These are phyloP conservation scores for Hassar affinis DNA, from an alignment of 2,113 vertebrate species.

Conservation along the genomic window DNA sequence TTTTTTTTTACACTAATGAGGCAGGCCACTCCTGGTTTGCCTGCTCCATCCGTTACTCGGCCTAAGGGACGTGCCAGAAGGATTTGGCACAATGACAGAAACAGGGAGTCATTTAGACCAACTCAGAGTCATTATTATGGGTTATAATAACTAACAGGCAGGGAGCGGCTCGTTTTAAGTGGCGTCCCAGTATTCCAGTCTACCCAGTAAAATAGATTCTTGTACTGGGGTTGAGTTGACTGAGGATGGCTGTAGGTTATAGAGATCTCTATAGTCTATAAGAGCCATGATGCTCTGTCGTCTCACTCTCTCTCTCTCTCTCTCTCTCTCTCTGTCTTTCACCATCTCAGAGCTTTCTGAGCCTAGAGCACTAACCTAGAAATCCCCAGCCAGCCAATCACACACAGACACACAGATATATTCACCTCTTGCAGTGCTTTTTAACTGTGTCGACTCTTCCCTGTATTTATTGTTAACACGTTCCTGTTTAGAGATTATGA, in stretches of 20 bases:
- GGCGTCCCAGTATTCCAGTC: not conserved
- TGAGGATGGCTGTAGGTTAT: not conserved
- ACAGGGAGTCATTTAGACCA: not conserved
- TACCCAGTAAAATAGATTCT: no score
- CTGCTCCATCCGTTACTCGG: constrained; percentile 10
- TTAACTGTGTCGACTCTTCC: constrained; percentile 21
- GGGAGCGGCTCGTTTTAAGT: not conserved
- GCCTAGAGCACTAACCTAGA: constrained; percentile 56
- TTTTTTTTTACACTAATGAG: constrained; percentile 32
- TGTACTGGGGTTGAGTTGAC: not conserved
- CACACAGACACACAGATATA: constrained; percentile 19
- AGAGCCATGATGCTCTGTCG: not conserved
- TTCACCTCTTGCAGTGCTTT: constrained; percentile 34
- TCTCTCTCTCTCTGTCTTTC: constrained; percentile 13
- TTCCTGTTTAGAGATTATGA: not conserved
- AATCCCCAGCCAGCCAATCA: constrained; percentile 55
- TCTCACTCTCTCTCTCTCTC: constrained; percentile 4
- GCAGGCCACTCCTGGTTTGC: constrained; percentile 8
- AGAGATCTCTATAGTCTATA: constrained; percentile 6
- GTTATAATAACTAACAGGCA: not conserved
- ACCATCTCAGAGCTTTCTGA: constrained; percentile 22
- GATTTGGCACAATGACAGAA: constrained; percentile 9
- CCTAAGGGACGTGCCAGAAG: constrained; percentile 20
- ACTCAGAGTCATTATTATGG: not conserved
- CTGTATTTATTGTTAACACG: not conserved